Percentiles rank a stretch among this genome's conserved stretches.
Evolutionary conservation across 2,113 vertebrate genomes (phyloP).

Genomic region (Symphodus melops): DNA sequence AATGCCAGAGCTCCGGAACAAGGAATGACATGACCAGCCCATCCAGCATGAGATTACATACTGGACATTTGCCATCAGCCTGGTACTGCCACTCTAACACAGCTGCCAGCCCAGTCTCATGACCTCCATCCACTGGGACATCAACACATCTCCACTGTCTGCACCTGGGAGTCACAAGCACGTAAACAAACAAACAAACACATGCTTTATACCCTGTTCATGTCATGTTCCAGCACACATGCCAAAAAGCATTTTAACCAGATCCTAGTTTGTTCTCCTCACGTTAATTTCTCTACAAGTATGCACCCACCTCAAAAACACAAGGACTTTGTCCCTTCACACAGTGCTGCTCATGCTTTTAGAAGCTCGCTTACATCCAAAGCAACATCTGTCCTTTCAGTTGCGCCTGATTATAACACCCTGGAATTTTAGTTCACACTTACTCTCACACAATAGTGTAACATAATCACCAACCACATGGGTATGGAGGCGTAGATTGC

Average conservation of each 20-base stretch:
- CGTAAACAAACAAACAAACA: conserved; percentile 7
- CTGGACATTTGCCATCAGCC: conserved; percentile 50
- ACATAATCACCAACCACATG: conserved; percentile 65
- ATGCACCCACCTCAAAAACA: background rate
- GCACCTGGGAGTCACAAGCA: conserved; percentile 23
- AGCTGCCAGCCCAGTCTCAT: conserved; percentile 55
- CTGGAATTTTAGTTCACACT: conserved; percentile 53
- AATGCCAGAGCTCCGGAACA: background rate
- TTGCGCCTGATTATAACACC: conserved; percentile 60
- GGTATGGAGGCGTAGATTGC: conserved; percentile 33
- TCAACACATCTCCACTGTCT: conserved; percentile 47
- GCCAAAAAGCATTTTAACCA: background rate
- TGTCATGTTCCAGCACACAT: conserved; percentile 6
- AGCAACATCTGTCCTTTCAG: conserved; percentile 77
- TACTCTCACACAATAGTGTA: conserved; percentile 49
- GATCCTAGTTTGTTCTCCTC: background rate
- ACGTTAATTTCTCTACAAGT: background rate
- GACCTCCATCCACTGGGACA: conserved; percentile 27
- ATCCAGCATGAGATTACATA: conserved; percentile 33
- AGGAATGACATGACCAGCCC: conserved; percentile 12
- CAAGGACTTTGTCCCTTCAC: conserved; percentile 17
- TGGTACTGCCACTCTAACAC: conserved; percentile 62
- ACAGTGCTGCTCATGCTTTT: conserved; percentile 33
- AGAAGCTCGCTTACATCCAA: conserved; percentile 60
- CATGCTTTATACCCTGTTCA: background rate